Conservation (phyloP, 2,797 vertebrate genomes). For the Malacoraja senta region DNA sequence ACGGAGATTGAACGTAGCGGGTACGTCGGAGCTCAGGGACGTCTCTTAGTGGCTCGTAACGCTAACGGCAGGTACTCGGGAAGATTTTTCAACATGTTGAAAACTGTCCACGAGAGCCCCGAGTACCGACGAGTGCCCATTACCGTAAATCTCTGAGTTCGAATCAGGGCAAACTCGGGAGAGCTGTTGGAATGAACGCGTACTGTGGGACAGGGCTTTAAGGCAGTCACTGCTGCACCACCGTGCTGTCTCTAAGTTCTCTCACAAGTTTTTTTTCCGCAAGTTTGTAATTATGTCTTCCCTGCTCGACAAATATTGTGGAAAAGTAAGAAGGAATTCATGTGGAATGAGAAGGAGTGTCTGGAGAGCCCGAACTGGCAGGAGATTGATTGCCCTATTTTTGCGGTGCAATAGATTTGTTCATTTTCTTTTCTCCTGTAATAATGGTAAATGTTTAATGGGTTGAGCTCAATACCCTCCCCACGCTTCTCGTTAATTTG, state of each 20-base stretch:
- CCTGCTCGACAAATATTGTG: neutral
- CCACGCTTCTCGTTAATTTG: conserved; percentile 40
- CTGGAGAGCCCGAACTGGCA: neutral
- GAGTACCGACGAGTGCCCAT: no score
- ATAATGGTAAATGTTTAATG: conserved; percentile 44
- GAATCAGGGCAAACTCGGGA: no score
- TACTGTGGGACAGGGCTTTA: no score
- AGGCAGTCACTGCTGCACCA: no score
- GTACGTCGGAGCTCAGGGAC: no score
- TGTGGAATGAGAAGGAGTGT: conserved; percentile 27
- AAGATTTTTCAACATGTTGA: no score
- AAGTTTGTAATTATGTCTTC: conserved; percentile 10
- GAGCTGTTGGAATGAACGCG: no score
- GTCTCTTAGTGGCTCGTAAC: no score
- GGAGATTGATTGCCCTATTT: conserved; percentile 40
- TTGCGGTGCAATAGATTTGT: neutral
- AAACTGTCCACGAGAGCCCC: no score
- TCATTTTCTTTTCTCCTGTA: conserved; percentile 40
- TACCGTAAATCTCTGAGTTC: no score
- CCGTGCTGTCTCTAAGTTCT: neutral
- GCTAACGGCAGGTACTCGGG: no score
- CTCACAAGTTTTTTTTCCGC: neutral
- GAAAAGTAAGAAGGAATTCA: conserved; percentile 26
- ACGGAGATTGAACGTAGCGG: no score
- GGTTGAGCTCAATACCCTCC: conserved; percentile 42